Evolutionary conservation across 2,797 vertebrate genomes (phyloP), one percentile per base, ranked within the genome.

Genomic region (Chrysocyon brachyurus): DNA sequence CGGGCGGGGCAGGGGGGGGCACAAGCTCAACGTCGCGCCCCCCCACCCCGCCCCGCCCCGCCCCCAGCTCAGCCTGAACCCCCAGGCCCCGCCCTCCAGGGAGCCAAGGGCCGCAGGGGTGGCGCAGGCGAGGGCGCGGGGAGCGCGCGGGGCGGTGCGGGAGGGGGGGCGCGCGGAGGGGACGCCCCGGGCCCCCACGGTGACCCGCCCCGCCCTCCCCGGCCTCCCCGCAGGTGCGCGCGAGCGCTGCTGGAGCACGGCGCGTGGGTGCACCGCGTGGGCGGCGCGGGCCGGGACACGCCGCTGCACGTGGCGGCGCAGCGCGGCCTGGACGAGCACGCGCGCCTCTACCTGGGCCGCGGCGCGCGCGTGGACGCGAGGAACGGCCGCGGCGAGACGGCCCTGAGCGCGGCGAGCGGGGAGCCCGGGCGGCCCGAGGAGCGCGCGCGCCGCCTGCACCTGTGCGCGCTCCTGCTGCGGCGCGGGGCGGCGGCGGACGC

Each of bases 291-390:
- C 0, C 94, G 91, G 22, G 99, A 99, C 95, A 98, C 98, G 0
- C 98, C 99, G 0, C 98, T 99, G 97, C 99, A 99, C 11, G 87
- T 99, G 95, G 99, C 98, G 0, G 98, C 99, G 19, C 98, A 97
- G 81, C 97, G 97, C 5, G 93, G 98, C 22, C 98, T 99, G 49
- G 95, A 86, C 0, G 94, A 98, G 16, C 99, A 99, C 56, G 98
- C 98, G 11, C 91, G 81, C 68, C 98, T 99, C 88, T 99, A 99
- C 95, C 98, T 99, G 84, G 90, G 46, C 14, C 97, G 75, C 0
- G 98, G 98, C 3, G 99, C 99, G 0, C 0, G 0, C 0, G 95
- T 99, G 12, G 96, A 99, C 0, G 75, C 94, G 0, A 96, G 96
- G 93, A 99, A 98, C 52, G 1, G 28, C 0, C 96, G 46, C 0